Conservation (phyloP, 2,797 vertebrate species). For the Acomys russatus region DNA sequence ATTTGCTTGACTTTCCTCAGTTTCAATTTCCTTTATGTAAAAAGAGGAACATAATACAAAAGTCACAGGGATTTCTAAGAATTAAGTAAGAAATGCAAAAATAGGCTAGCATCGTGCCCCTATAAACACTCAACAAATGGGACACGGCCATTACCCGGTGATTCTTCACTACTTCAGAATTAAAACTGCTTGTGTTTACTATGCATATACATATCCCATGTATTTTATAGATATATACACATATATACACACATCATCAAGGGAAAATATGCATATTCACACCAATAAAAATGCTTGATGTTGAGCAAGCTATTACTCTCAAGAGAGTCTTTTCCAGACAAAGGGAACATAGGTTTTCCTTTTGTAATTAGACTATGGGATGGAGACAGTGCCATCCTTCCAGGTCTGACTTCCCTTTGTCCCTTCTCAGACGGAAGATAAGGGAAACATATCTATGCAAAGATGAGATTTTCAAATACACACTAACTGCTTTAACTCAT, state of each 20-base stretch:
- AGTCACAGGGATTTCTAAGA: conserved; percentile 18
- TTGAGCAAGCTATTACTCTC: neutral
- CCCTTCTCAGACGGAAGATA: neutral
- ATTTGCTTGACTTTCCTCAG: neutral
- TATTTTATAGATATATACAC: neutral
- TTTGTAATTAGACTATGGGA: conserved; percentile 23
- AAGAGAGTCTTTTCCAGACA: conserved; percentile 49
- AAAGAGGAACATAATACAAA: neutral
- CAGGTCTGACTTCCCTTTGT: neutral
- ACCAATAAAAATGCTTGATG: neutral
- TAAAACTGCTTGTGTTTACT: neutral
- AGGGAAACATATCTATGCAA: conserved; percentile 44
- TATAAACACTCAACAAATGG: neutral
- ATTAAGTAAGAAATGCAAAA: conserved; percentile 18
- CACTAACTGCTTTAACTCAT: conserved; percentile 44
- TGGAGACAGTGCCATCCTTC: neutral
- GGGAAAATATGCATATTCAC: neutral
- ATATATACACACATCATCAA: neutral
- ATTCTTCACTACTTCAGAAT: neutral
- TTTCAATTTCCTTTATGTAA: neutral
- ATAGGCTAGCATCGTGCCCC: neutral
- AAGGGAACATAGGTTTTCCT: conserved; percentile 24
- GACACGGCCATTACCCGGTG: neutral
- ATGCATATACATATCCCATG: neutral
- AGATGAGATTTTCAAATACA: conserved; percentile 54